phyloP scores from a whole-genome alignment of 2,888 invertebrate genomes.

The Venustoraphidia nigricollis region DNA sequence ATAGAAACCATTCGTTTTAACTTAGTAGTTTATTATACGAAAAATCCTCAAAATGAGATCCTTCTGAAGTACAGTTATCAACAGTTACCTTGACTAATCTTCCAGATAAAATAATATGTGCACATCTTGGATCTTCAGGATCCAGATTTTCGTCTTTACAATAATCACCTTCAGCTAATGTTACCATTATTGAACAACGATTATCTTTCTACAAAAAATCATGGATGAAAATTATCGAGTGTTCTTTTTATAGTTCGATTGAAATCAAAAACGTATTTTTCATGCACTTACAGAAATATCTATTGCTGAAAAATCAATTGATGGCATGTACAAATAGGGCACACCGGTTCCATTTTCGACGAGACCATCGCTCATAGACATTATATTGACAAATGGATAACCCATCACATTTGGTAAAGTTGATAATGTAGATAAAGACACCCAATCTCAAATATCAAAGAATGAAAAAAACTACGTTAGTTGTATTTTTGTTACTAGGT shows the following conservation, averaged over 20 bases:
- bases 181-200: conserved; percentile 49
- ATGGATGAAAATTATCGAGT: conserved; percentile 2
- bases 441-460: conserved; percentile 43
- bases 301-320: conserved; percentile 48
- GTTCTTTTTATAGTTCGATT: not conserved
- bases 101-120: conserved; percentile 53
- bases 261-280: no score
- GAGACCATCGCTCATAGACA: conserved; percentile 57
- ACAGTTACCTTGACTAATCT: conserved; percentile 41
- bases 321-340: conserved; percentile 60
- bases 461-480: conserved; percentile 2
- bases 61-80: not conserved
- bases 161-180: conserved; percentile 50
- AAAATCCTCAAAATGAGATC: no score
- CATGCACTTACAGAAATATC: conserved; percentile 43
- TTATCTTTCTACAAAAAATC: conserved; percentile 36
- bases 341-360: conserved; percentile 49
- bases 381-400: conserved; percentile 53
- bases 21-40: no score
- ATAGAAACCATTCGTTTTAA: no score
- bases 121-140: conserved; percentile 64
- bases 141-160: conserved; percentile 45
- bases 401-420: conserved; percentile 38
- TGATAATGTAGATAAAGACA: conserved; percentile 54
- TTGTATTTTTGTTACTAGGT: no score